A percentile compares a stretch with the other conserved stretches of the same genome.
Evolutionary conservation across 2,113 vertebrate genomes (phyloP).

Genomic region (Arothron firmamentum): DNA sequence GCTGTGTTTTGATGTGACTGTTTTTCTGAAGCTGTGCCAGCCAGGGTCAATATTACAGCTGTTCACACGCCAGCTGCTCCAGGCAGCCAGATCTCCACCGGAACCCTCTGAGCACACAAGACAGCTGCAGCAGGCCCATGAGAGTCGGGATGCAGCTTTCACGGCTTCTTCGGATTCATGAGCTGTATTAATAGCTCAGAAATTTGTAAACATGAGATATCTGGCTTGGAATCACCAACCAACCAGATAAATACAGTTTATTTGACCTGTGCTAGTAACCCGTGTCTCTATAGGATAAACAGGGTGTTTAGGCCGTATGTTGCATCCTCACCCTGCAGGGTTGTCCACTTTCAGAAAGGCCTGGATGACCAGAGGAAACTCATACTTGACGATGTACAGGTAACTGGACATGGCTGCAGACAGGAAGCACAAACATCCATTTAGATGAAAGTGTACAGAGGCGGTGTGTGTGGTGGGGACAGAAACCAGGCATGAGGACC

Average conservation of each 20-base stretch:
- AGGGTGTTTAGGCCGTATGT: no score
- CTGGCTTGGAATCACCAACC: no score
- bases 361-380: slow-evolving; percentile 91
- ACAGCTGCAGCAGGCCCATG: neutral
- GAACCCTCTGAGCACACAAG: slow-evolving; percentile 9
- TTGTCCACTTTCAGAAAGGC: slow-evolving; percentile 74
- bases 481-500: neutral
- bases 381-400: slow-evolving; percentile 95
- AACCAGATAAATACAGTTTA: no score
- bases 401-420: slow-evolving; percentile 92
- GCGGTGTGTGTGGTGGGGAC: neutral
- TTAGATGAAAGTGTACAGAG: neutral
- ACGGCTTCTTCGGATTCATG: no score
- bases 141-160: no score
- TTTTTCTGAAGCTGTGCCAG: slow-evolving; percentile 29
- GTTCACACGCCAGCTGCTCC: slow-evolving; percentile 55
- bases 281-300: no score
- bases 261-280: no score
- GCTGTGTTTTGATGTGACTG: slow-evolving; percentile 51
- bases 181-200: no score
- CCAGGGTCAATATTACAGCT: slow-evolving; percentile 55
- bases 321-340: slow-evolving; percentile 67
- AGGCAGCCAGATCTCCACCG: slow-evolving; percentile 24
- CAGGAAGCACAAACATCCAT: slow-evolving; percentile 9
- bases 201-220: no score